Base-by-base conservation (phyloP, 2,888 invertebrate genomes). In the Lycocerus yunnanus region DNA sequence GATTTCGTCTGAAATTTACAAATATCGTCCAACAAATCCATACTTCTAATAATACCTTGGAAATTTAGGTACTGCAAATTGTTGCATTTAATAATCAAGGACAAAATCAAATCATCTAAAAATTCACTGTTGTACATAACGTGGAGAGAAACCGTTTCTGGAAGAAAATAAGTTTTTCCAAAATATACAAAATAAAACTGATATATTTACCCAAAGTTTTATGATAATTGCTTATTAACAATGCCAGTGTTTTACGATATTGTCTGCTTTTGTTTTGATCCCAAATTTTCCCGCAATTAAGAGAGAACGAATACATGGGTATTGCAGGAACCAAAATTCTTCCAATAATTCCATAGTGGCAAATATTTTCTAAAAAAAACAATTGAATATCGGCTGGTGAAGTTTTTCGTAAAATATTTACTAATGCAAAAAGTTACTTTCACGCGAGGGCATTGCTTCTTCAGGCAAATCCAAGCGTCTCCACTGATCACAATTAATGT, bases 201-300 rank as follows among this genome's bases (percentile, higher is more conserved):
- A 5, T 43, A 21, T 61, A 67, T 77, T 70, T 85, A 89, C 89
- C 88, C 79, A 89, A 81, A 24, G 88, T 88, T 71, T 84, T 81
- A 43, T 85, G 83, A 77, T 88, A 88, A 79, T 88, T 84, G 58
- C 81, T 81, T 61, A 88, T 85, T 20, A 89, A 83, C 10, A 87
- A 81, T 68, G 83, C 81, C 15, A 89, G 82, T 20, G 88, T 88
- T 69, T 84, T 84, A 73, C 87, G 82, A 76, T 88, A 88, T 74
- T 88, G 87, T 58, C 88, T 84, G 67, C 88, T 87, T 76, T 86
- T 85, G 78, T 85, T 86, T 78, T 88, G 88, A 73, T 89, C 87
- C 87, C 88, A 88, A 58, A 86, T 86, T 76, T 85, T 84, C 14
- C 87, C 87, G 72, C 87, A 86, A 76, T 84, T 85, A 84, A 89